Conservation (phyloP, 2,113 vertebrate genomes). For the Pogonocichla stellata region DNA sequence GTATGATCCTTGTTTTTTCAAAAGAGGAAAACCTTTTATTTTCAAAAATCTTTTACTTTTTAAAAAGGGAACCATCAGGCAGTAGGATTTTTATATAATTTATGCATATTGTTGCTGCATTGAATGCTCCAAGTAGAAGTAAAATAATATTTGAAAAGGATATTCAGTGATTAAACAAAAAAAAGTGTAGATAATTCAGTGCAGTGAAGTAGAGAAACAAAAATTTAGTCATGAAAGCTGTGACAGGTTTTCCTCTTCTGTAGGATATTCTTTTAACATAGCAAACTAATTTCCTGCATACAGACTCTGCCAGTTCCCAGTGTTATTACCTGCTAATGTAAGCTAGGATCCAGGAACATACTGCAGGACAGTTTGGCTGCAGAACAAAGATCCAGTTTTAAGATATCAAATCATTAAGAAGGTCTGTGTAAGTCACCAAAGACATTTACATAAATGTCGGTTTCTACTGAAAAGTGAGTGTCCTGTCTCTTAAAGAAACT, state of each 20-base stretch:
- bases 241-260: not conserved
- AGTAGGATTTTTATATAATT: not conserved
- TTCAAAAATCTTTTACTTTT: not conserved
- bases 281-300: not conserved
- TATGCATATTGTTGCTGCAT: not conserved
- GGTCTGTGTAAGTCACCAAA: not conserved
- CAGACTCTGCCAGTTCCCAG: not conserved
- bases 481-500: not conserved
- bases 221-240: not conserved
- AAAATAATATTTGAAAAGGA: not conserved
- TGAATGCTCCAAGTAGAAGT: not conserved
- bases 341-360: not conserved
- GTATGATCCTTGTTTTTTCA: not conserved
- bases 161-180: not conserved
- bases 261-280: not conserved
- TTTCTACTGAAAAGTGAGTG: not conserved
- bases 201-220: not conserved
- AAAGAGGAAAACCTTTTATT: not conserved
- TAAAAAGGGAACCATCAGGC: not conserved
- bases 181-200: not conserved
- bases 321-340: not conserved
- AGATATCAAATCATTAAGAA: not conserved
- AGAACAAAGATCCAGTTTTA: not conserved
- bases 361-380: not conserved
- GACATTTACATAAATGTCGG: not conserved